Evolutionary conservation across 2,113 vertebrate genomes (phyloP).

Genomic region (Grammomys dolichurus): DNA sequence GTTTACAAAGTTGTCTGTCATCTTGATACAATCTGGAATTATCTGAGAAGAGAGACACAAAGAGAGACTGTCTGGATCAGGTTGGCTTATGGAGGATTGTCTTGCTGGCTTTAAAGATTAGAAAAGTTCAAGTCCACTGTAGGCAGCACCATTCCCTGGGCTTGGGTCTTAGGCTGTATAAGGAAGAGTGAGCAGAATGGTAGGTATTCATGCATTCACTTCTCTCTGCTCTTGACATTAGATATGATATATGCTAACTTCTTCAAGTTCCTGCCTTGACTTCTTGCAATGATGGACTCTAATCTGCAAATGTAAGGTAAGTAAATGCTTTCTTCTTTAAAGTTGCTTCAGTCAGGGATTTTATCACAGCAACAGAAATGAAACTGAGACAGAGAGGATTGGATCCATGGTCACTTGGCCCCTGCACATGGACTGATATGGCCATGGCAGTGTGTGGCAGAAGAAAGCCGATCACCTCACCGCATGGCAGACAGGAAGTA

Average conservation of each 20-base stretch:
- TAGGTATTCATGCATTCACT: too few species aligned
- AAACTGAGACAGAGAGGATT: not conserved
- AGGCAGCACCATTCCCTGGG: not conserved
- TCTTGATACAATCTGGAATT: not conserved
- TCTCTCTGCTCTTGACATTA: not conserved
- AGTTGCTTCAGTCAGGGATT: not conserved
- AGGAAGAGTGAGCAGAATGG: too few species aligned
- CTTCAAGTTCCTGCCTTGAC: not conserved
- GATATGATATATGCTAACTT: too few species aligned
- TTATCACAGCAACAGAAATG: not conserved
- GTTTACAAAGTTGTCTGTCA: not conserved
- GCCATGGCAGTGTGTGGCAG: not conserved
- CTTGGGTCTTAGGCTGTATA: not conserved
- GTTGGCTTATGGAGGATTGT: too few species aligned
- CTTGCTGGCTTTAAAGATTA: too few species aligned
- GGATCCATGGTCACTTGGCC: not conserved
- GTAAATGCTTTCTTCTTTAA: not conserved
- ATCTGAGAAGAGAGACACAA: not conserved
- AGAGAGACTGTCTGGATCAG: not conserved
- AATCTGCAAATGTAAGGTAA: not conserved
- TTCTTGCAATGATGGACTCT: not conserved
- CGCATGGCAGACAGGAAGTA: not conserved
- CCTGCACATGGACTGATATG: not conserved
- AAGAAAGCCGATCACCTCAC: not conserved
- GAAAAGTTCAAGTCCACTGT: not conserved